Base-by-base conservation (phyloP, 2,888 invertebrate species). In the Nemurella pictetii region DNA sequence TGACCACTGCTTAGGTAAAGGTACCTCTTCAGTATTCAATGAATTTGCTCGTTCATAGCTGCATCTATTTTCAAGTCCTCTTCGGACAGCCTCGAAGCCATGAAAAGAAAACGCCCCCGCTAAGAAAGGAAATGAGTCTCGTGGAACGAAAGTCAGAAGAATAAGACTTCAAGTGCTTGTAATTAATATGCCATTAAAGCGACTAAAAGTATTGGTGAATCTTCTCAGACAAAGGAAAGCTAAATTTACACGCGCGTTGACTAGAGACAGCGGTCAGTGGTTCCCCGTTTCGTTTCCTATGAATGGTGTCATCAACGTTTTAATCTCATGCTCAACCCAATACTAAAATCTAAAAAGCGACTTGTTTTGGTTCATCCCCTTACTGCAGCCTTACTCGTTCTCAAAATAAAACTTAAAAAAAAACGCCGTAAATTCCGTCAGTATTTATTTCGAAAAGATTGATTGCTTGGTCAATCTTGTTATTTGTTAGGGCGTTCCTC, bases 1-100 rank as follows among this genome's bases (percentile, higher is more conserved):
- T 75, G 75, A 75, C 75, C 75, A 75, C 75, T 75, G 28, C 55
- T 55, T 55, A 55, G 55, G 55, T 55, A 55, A 55, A 55, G 55
- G 55, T 55, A 55, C 55, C 55, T 55, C 55, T 55, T 55, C 55
- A 55, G 20, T 20, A 20, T 55, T 3, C 3, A 55, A 55, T 55
- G 55, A 55, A 55, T 55, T 55, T 55, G 55, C 55, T 55, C 55
- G 55, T 55, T 55, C 55, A 7, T 15, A 55, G 55, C 20, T 7
- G 55, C 9, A 20, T 55, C 9, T 55, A 55, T 55, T 55, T 55
- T 55, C 55, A 55, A 55, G 55, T 55, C 55, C 55, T 55, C 55
- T 20, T 20, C 12, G 55, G 55, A 55, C 55, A 55, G 55, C 55
- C 12, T 55, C 55, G 55, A 55, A 55, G 9, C 1, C 55, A 20